Percentiles rank a stretch among this genome's conserved stretches.
Evolutionary conservation across 23 tunicate genomes (phyloP).

Genomic region (Aplidium turbinatum): DNA sequence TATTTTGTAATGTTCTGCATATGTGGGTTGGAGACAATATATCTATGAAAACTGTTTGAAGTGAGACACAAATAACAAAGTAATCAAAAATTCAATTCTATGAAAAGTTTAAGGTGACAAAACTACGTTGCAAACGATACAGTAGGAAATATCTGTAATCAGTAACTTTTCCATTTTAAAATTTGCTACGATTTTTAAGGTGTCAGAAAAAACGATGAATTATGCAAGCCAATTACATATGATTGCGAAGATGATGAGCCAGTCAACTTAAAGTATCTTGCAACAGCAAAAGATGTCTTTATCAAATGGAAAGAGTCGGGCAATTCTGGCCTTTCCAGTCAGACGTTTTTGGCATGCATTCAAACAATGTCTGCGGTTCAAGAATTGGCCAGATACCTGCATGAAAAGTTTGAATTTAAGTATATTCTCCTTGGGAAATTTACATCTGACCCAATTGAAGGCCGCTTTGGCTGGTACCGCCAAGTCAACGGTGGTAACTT

Average conservation of each 20-base stretch:
- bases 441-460: slow-evolving; percentile 20
- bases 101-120: too few species aligned
- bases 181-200: background rate
- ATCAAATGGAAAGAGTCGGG: slow-evolving; percentile 2
- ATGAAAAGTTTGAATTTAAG: slow-evolving; percentile 1
- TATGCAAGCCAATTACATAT: slow-evolving; percentile 1
- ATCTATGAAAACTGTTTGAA: too few species aligned
- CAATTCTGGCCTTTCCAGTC: background rate
- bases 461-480: slow-evolving; percentile 19
- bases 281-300: background rate
- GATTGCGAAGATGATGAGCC: background rate
- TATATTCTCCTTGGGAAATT: slow-evolving; percentile 11
- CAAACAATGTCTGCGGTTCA: slow-evolving; percentile 9
- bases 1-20: too few species aligned
- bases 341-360: slow-evolving; percentile 19
- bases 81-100: too few species aligned
- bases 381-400: background rate
- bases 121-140: too few species aligned
- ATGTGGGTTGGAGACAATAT: too few species aligned
- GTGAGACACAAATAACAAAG: too few species aligned
- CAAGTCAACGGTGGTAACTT: slow-evolving; percentile 20
- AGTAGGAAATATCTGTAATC: too few species aligned
- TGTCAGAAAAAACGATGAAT: background rate
- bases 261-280: background rate
- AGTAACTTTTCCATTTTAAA: too few species aligned